These are phyloP conservation scores for Ornithorhynchus anatinus DNA, from an alignment of 2,113 vertebrate genomes.

Conservation along the genomic window DNA sequence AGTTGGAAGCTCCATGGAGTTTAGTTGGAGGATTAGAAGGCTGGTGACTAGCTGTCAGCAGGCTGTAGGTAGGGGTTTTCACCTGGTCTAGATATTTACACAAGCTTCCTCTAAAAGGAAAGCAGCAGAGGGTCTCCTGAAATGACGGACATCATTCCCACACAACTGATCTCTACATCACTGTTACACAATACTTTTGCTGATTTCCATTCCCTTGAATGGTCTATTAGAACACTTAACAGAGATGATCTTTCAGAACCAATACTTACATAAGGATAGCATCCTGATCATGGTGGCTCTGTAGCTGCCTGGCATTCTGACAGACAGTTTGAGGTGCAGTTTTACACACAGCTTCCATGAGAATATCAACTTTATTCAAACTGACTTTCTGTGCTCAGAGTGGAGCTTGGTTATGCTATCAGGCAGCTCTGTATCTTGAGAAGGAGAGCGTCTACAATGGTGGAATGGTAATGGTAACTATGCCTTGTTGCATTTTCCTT, in stretches of 20 bases:
- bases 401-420: too few species aligned
- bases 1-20: conserved; percentile 33
- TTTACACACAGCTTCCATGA: conserved; percentile 55
- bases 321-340: conserved; percentile 45
- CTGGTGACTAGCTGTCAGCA: background rate
- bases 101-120: conserved; percentile 8
- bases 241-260: conserved; percentile 43
- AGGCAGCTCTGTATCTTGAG: too few species aligned
- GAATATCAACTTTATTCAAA: too few species aligned
- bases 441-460: too few species aligned
- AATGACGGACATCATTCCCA: background rate
- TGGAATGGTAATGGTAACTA: too few species aligned
- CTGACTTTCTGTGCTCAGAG: too few species aligned
- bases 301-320: conserved; percentile 26
- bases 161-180: background rate
- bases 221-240: conserved; percentile 34
- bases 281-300: background rate
- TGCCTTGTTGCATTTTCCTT: too few species aligned
- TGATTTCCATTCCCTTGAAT: conserved; percentile 29
- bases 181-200: background rate
- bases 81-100: conserved; percentile 1
- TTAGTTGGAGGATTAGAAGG: conserved; percentile 3
- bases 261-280: conserved; percentile 53
- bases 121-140: background rate
- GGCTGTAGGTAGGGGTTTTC: conserved; percentile 9